phyloP scores from a whole-genome alignment of 2,113 vertebrate genomes.

The Taxidea taxus region DNA sequence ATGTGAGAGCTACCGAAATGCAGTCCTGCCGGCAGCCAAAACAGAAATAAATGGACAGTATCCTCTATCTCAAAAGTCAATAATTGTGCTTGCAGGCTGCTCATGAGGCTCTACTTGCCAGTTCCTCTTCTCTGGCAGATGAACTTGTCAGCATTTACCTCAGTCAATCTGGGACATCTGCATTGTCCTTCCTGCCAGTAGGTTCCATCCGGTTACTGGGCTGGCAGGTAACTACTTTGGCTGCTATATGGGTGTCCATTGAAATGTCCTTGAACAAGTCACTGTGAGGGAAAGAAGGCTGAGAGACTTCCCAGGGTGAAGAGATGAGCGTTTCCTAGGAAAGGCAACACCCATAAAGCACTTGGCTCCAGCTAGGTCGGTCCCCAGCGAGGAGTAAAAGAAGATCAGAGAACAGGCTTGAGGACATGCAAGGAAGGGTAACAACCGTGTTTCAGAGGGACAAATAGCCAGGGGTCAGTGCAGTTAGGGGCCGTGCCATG shows the following conservation, averaged over 20 bases:
- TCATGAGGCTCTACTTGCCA: accelerated
- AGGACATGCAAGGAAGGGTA: accelerated
- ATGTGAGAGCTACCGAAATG: neutral
- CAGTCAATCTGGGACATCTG: neutral
- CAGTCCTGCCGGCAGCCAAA: neutral
- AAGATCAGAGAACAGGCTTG: neutral
- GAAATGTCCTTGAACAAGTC: neutral
- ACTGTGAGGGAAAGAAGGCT: neutral
- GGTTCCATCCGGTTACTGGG: neutral
- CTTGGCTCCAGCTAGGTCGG: neutral
- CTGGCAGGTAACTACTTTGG: neutral
- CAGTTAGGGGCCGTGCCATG: neutral
- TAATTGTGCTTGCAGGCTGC: neutral
- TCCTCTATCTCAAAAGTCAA: neutral
- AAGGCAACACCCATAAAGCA: neutral
- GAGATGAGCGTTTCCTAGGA: neutral
- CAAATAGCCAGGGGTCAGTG: neutral
- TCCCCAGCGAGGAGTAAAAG: neutral
- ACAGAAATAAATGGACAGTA: neutral
- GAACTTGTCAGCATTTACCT: neutral
- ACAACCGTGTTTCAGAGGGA: no score
- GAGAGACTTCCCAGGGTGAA: neutral
- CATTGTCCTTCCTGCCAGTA: neutral
- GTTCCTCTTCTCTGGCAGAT: neutral
- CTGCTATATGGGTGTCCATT: neutral